phyloP scores from a whole-genome alignment of 1,140 invertebrate species.

The Sycophaga agraensis region DNA sequence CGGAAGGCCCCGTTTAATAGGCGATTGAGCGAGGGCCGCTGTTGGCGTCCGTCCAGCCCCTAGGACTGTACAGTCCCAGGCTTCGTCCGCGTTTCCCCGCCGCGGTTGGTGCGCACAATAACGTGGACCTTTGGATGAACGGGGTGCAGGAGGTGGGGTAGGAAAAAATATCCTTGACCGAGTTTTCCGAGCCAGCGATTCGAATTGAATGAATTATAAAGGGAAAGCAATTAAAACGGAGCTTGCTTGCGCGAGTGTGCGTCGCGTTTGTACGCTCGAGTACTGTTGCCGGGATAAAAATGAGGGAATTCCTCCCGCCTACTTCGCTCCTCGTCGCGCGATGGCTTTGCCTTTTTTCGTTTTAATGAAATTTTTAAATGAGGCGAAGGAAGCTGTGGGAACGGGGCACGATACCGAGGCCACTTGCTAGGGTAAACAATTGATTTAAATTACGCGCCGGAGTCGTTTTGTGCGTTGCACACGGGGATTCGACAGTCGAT shows the following conservation, averaged over 20 bases:
- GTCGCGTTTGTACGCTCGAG: too few species aligned
- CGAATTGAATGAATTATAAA: conserved; percentile 13
- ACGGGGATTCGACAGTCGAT: neutral
- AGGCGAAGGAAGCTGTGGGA: too few species aligned
- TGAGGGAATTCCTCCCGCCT: too few species aligned
- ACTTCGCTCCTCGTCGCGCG: too few species aligned
- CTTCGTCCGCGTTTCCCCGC: neutral
- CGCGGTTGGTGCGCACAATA: conserved; percentile 1
- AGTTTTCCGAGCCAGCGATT: conserved; percentile 4
- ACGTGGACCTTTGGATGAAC: neutral
- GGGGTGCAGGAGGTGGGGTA: neutral
- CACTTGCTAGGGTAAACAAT: conserved; percentile 6
- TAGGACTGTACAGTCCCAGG: too few species aligned
- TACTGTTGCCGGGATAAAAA: too few species aligned
- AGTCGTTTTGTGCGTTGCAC: too few species aligned
- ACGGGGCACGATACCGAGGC: too few species aligned
- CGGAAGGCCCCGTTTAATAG: conserved; percentile 21
- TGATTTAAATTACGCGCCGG: conserved; percentile 5
- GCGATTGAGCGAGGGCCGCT: conserved; percentile 6
- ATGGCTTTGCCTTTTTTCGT: too few species aligned
- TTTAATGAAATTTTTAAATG: too few species aligned
- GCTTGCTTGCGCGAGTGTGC: too few species aligned
- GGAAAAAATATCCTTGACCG: conserved; percentile 20
- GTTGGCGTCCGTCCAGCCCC: too few species aligned
- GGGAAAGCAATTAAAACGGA: conserved; percentile 1